Percentiles rank a stretch among this genome's conserved stretches.
Evolutionary conservation across 2,888 invertebrate genomes (phyloP).

Genomic region (Philereme vetulata): DNA sequence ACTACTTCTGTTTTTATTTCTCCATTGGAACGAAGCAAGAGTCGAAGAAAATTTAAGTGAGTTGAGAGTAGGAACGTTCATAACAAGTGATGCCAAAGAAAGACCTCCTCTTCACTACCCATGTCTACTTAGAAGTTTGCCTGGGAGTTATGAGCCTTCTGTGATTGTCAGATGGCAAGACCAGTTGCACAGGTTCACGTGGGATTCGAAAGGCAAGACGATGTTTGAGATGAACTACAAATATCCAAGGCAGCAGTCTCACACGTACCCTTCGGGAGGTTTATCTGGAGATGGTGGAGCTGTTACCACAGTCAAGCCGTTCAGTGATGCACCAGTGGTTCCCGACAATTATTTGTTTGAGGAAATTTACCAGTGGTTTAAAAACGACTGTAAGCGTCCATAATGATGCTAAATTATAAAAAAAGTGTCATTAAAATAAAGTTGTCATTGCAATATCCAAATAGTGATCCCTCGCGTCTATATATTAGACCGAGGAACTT

Average conservation of each 20-base stretch:
- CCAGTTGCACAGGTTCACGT: constrained; percentile 47
- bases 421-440: neutral
- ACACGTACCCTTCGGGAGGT: constrained; percentile 48
- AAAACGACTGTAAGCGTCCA: constrained; percentile 40
- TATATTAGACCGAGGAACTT: no score
- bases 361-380: constrained; percentile 43
- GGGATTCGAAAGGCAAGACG: constrained; percentile 41
- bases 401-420: constrained; percentile 29
- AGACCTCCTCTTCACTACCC: constrained; percentile 43
- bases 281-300: constrained; percentile 44
- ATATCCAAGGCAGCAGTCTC: constrained; percentile 32
- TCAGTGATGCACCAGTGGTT: constrained; percentile 44
- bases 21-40: constrained; percentile 48
- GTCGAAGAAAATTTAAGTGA: constrained; percentile 44
- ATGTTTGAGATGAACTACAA: constrained; percentile 39
- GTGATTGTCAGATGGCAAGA: constrained; percentile 53
- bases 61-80: constrained; percentile 36
- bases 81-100: constrained; percentile 40
- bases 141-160: constrained; percentile 54
- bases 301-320: constrained; percentile 39
- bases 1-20: constrained; percentile 43
- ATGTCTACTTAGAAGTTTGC: constrained; percentile 50
- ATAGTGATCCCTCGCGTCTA: no score
- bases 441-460: neutral
- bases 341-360: constrained; percentile 42